phyloP scores from a whole-genome alignment of 2,888 invertebrate species.

The Drosophila borborema region DNA sequence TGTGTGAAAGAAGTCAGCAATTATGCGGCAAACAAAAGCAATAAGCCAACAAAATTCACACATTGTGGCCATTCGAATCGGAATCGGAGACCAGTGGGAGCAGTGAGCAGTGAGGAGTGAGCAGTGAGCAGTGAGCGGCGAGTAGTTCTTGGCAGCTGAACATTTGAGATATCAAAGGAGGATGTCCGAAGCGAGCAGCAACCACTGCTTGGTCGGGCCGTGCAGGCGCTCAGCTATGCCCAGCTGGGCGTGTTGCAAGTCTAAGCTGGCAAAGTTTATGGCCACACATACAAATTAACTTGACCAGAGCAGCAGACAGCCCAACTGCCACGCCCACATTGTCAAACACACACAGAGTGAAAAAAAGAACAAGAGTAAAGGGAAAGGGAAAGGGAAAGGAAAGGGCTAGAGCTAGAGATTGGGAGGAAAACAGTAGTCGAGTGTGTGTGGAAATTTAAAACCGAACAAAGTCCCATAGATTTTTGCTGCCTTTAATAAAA shows the following conservation, averaged over 20 bases:
- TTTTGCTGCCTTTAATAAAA: conserved; percentile 73
- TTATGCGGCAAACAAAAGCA: conserved; percentile 80
- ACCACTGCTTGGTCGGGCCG: background rate
- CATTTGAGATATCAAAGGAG: conserved; percentile 71
- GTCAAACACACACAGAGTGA: conserved; percentile 52
- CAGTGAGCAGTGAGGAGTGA: conserved; percentile 10
- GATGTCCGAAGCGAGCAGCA: conserved; percentile 40
- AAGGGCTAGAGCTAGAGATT: background rate
- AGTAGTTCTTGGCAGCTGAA: conserved; percentile 59
- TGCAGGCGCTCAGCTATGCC: conserved; percentile 38
- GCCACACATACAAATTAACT: conserved; percentile 80
- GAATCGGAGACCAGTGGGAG: conserved; percentile 25
- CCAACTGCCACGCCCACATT: conserved; percentile 67
- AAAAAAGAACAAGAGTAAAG: background rate
- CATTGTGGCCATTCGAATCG: conserved; percentile 65
- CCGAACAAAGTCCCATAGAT: conserved; percentile 45
- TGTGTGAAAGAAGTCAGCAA: conserved; percentile 79
- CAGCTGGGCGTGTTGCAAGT: conserved; percentile 75
- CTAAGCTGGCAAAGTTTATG: conserved; percentile 78
- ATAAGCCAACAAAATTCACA: conserved; percentile 80
- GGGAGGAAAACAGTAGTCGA: background rate
- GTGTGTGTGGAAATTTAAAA: conserved; percentile 54
- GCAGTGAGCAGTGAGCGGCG: conserved; percentile 16
- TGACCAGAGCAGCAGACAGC: conserved; percentile 71
- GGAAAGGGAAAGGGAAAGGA: background rate